These are phyloP conservation scores for Lasioglossum leucozonium DNA, from an alignment of 2,888 invertebrate genomes.

Conservation along the genomic window DNA sequence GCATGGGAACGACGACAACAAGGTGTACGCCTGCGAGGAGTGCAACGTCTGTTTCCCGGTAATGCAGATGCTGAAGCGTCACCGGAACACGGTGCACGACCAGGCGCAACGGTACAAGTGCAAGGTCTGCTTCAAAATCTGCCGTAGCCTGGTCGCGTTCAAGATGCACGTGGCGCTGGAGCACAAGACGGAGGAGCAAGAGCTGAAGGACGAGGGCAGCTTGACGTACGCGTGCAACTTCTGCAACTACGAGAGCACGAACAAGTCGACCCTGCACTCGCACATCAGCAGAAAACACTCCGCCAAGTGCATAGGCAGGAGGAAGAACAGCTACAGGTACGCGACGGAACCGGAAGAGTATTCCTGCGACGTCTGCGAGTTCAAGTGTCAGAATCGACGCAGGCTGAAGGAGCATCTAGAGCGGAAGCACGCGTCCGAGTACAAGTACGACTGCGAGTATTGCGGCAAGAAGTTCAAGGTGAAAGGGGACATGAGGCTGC, in stretches of 20 bases:
- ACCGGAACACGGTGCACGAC: conserved; percentile 63
- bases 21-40: conserved; percentile 69
- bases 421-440: conserved; percentile 76
- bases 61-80: conserved; percentile 69
- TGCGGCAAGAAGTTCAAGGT: conserved; percentile 80
- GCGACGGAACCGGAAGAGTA: conserved; percentile 60
- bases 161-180: conserved; percentile 71
- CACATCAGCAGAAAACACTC: conserved; percentile 74
- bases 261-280: conserved; percentile 72
- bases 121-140: conserved; percentile 73
- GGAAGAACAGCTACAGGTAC: conserved; percentile 40
- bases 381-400: conserved; percentile 75
- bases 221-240: conserved; percentile 62
- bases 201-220: conserved; percentile 37
- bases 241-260: conserved; percentile 73
- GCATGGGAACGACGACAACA: conserved; percentile 58
- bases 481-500: conserved; percentile 80
- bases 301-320: conserved; percentile 32
- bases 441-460: conserved; percentile 76
- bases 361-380: conserved; percentile 70
- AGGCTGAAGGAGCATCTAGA: conserved; percentile 78
- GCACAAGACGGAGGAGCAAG: conserved; percentile 62
- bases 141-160: conserved; percentile 69
- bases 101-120: conserved; percentile 71
- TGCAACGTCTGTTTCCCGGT: conserved; percentile 75